Conservation (phyloP, 2,113 vertebrate genomes). For the Laticauda colubrina region DNA sequence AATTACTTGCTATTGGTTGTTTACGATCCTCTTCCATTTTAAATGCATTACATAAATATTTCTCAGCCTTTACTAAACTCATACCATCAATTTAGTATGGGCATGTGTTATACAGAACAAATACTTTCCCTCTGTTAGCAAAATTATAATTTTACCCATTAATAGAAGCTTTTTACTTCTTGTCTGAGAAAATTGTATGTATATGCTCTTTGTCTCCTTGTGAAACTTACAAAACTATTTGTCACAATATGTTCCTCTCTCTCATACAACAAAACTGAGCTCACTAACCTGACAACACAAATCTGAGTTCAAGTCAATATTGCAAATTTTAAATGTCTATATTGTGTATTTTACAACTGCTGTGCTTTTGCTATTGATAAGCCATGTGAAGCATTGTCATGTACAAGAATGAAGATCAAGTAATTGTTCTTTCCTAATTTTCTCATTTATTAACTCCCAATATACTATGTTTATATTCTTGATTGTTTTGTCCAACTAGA, state of each 20-base stretch:
- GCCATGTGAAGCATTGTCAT: not conserved
- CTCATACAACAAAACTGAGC: not conserved
- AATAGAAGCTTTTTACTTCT: not conserved
- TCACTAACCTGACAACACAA: not conserved
- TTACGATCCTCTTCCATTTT: not conserved
- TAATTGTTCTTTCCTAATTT: not conserved
- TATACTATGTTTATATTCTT: not conserved
- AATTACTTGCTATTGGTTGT: not conserved
- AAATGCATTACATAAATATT: not conserved
- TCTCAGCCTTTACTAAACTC: not conserved
- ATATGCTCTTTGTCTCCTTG: not conserved
- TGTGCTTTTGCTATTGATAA: not conserved
- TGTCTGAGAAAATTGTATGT: not conserved
- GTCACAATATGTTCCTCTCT: not conserved
- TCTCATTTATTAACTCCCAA: not conserved
- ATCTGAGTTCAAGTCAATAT: not conserved
- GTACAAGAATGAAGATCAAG: not conserved
- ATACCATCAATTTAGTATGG: not conserved
- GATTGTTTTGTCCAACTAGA: not conserved
- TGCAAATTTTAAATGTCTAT: not conserved
- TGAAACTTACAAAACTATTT: not conserved
- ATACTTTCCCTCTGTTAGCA: not conserved
- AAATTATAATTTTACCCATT: not conserved
- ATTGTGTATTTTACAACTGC: not conserved
- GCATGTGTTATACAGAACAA: not conserved